Conservation (phyloP, 2,113 vertebrate species). For the Synodontis membranacea region DNA sequence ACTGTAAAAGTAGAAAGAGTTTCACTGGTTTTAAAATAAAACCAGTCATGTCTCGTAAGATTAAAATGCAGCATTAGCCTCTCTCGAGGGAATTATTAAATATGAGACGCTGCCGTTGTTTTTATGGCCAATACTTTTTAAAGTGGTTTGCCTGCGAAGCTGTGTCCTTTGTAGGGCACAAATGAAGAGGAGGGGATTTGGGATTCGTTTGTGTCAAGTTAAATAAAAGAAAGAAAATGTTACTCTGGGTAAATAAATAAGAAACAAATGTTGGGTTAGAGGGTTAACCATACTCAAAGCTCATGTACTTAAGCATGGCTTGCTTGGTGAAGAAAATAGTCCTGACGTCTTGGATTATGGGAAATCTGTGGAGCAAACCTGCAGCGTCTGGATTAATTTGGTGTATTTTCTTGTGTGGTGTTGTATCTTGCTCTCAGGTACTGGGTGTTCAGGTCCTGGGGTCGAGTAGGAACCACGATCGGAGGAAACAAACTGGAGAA, state of each 20-base stretch:
- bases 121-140: neutral
- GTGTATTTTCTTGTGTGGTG: neutral
- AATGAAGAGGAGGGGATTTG: too few species aligned
- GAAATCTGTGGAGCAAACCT: neutral
- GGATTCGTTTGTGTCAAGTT: neutral
- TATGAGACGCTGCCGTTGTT: neutral
- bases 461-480: conserved; percentile 92
- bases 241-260: too few species aligned
- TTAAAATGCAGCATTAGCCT: neutral
- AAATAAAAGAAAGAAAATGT: neutral
- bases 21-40: neutral
- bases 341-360: neutral
- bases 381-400: neutral
- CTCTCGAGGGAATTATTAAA: neutral
- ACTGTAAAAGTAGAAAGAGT: neutral
- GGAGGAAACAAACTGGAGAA: conserved; percentile 96
- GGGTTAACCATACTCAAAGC: neutral
- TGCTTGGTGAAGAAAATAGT: neutral
- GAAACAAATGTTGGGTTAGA: neutral
- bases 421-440: conserved; percentile 73
- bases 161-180: too few species aligned
- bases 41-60: neutral
- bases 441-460: conserved; percentile 99
- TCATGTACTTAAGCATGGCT: too few species aligned
- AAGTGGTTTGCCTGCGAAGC: neutral